A percentile compares a stretch with the other conserved stretches of the same genome.
Conservation (phyloP, 1,140 invertebrate species). For the Pristionchus pacificus region DNA sequence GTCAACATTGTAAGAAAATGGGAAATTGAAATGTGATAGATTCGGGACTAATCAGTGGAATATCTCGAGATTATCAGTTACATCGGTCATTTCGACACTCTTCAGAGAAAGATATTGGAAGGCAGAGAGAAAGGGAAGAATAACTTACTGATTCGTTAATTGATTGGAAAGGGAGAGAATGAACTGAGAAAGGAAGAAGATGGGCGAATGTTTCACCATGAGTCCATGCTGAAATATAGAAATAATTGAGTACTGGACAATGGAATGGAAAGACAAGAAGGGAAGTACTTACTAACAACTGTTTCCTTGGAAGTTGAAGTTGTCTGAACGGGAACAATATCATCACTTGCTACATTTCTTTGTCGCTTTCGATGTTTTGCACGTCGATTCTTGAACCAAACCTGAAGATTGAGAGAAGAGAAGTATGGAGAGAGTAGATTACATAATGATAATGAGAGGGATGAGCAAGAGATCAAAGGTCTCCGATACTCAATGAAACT, state of each 20-base stretch:
- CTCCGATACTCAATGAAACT: neutral
- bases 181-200: neutral
- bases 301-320: neutral
- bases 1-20: too few species aligned
- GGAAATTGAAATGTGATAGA: too few species aligned
- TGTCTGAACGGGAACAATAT: neutral
- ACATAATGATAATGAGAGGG: neutral
- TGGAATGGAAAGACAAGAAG: neutral
- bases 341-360: constrained; percentile 8
- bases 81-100: neutral
- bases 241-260: neutral
- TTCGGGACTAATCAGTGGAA: neutral
- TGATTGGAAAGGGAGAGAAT: neutral
- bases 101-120: neutral
- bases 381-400: constrained; percentile 13
- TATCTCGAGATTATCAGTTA: too few species aligned
- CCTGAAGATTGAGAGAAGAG: constrained; percentile 8
- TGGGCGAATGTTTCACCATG: neutral
- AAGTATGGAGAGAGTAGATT: neutral
- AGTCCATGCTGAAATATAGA: constrained; percentile 8
- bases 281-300: neutral
- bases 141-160: neutral
- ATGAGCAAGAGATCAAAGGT: neutral
- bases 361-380: constrained; percentile 10
- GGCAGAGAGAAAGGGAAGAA: neutral